phyloP scores from a whole-genome alignment of 2,113 vertebrate species.

The Aphelocoma coerulescens region DNA sequence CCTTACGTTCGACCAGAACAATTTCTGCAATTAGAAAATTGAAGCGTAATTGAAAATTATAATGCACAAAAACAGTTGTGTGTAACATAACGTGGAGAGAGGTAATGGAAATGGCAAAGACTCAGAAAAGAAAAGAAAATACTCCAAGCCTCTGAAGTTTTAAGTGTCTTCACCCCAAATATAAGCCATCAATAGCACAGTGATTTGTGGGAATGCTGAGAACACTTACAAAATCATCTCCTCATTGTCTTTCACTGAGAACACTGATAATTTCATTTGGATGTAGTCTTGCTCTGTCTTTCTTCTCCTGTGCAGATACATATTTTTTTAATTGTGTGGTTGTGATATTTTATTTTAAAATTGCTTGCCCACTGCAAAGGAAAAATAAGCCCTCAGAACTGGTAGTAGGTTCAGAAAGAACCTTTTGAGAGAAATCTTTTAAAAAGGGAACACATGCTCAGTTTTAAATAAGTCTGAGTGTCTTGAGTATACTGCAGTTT shows the following conservation, averaged over 20 bases:
- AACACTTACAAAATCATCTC: background rate
- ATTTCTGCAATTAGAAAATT: constrained; percentile 57
- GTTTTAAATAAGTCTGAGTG: background rate
- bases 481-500: background rate
- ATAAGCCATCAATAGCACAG: background rate
- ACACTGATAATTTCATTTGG: background rate
- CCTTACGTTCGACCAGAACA: constrained; percentile 29
- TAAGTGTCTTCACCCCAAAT: background rate
- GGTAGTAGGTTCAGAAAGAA: background rate
- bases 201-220: background rate
- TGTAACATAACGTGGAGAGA: constrained; percentile 13
- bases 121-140: constrained; percentile 7
- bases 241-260: background rate
- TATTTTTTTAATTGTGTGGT: background rate
- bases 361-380: background rate
- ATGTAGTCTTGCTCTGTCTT: background rate
- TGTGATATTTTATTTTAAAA: constrained; percentile 35
- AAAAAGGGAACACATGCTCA: background rate
- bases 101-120: background rate
- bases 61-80: constrained; percentile 58
- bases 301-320: background rate
- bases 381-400: background rate
- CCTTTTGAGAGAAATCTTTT: background rate
- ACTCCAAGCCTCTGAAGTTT: background rate
- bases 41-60: constrained; percentile 64